Evolutionary conservation across 2,888 invertebrate species (phyloP), one percentile per base, ranked within the genome.

Genomic region (Sphinx pinastri): DNA sequence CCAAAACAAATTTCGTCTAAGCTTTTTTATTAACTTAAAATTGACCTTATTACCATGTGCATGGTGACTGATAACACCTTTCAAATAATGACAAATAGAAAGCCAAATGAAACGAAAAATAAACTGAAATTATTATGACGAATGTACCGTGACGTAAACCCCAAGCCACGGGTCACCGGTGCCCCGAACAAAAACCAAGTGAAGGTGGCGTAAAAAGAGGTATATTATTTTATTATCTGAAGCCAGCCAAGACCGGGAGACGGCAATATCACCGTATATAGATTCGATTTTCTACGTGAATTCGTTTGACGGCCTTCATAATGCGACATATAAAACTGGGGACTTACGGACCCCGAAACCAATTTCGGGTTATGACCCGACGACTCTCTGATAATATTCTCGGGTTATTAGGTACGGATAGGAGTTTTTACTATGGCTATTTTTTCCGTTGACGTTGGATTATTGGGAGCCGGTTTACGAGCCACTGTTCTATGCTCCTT

Each of bases 281-380:
- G 94, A 94, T 94, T 94, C 94, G 94, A 94, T 94, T 94, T 94
- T 94, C 94, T 94, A 94, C 93, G 94, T 94, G 94, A 94, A 94
- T 94, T 94, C 94, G 93, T 94, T 94, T 94, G 94, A 94, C 94
- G 94, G 94, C 94, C 93, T 93, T 93, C 94, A 94, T 94, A 94
- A 94, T 94, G 94, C 94, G 90, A 94, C 93, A 93, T 94, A 94
- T 94, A 94, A 94, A 94, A 94, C 94, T 92, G 92, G 94, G 92
- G 91, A 89, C 93, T 93, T 93, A 93, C 92, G 93, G 94, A 93
- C 94, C 94, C 94, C 94, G 91, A 93, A 94, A 94, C 94, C 94
- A 94, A 94, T 94, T 94, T 94, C 90, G 91, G 92, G 94, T 94
- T 94, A 94, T 94, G 94, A 94, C 94, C 94, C 93, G 92, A 92